Base-by-base conservation (phyloP, 2,113 vertebrate genomes). In the Nicator chloris region DNA sequence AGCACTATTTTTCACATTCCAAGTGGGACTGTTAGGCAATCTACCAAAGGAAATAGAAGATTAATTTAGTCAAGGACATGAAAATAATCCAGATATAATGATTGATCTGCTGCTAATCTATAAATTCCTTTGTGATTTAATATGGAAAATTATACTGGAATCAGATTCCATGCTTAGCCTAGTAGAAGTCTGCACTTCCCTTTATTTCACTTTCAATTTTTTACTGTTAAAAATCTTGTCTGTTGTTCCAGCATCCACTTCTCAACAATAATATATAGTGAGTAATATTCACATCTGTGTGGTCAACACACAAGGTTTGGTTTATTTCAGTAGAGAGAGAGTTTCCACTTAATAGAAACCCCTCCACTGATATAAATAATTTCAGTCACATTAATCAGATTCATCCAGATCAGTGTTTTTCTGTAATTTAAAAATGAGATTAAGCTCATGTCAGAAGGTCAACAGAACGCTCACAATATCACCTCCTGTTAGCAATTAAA, bases 351-450 rank as follows among this genome's bases (percentile, higher is more conserved):
- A 45, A 45, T 8, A 80, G 61, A 35, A 33, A 33, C 4, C 1
- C 6, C 1, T 0, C 12, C 24, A 28, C 15, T 45, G 19, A 37
- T n/a, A 3, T 4, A 45, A 69, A 17, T 37, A 9, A 56, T 28
- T 91, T 39, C 14, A 31, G 77, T 51, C 15, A 44, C 7, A 47
- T 87, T 69, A 76, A 3, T 60, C 40, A 40, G 8, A 76, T 49
- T 72, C 11, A 75, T 77, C 22, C 49, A 84, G 22, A 79, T 11
- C 7, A 56, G 19, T 59, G 22, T 19, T 66, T 40, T 82, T 44
- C n/a, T 45, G 13, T 26, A 75, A 66, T 60, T 87, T 84, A 68
- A 68, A 91, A 71, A 33, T n/a, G 12, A 71, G 1, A 26, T 27
- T 3, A 28, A 19, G 51, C 7, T 35, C 42, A 39, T 60, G 26